Conservation (phyloP, 1,140 invertebrate genomes). For the Charaxes varanes region DNA sequence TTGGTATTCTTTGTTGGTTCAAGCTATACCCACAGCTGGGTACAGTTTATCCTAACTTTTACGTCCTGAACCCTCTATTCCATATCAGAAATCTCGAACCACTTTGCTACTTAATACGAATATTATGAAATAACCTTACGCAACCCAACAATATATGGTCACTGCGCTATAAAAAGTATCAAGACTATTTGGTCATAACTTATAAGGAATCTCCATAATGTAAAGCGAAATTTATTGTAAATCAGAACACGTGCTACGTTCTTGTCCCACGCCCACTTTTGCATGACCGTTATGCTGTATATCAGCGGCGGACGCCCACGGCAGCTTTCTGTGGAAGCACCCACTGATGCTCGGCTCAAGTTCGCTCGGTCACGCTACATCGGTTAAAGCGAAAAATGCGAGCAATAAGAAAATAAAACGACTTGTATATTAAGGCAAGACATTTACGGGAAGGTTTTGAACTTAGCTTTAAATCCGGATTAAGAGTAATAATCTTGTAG, state of each 20-base stretch:
- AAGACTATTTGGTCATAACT: too few relatives aligned
- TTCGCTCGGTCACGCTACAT: conserved; percentile 28
- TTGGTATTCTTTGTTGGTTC: too few relatives aligned
- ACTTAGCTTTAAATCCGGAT: conserved; percentile 10
- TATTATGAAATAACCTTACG: too few relatives aligned
- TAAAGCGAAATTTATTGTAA: conserved; percentile 16
- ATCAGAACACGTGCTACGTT: conserved; percentile 4
- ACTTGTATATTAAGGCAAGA: conserved; percentile 16
- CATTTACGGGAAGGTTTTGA: conserved; percentile 4
- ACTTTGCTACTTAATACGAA: too few relatives aligned
- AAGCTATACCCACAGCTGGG: too few relatives aligned
- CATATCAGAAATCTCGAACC: too few relatives aligned
- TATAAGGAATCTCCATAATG: too few relatives aligned
- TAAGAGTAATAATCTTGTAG: conserved; percentile 7
- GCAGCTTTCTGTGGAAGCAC: conserved; percentile 31
- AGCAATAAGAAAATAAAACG: conserved; percentile 12
- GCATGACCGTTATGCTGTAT: conserved; percentile 28
- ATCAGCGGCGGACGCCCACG: conserved; percentile 33
- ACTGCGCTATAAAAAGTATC: too few relatives aligned
- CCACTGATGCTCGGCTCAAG: conserved; percentile 30
- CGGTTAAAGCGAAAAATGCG: conserved; percentile 19
- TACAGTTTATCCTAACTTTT: too few relatives aligned
- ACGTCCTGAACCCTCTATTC: too few relatives aligned
- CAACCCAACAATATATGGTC: too few relatives aligned
- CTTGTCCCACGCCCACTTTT: conserved; percentile 24